A percentile compares a stretch with the other conserved stretches of the same genome.
phyloP scores from a whole-genome alignment of 2,888 invertebrate genomes.

The Dexiosoma caninum region DNA sequence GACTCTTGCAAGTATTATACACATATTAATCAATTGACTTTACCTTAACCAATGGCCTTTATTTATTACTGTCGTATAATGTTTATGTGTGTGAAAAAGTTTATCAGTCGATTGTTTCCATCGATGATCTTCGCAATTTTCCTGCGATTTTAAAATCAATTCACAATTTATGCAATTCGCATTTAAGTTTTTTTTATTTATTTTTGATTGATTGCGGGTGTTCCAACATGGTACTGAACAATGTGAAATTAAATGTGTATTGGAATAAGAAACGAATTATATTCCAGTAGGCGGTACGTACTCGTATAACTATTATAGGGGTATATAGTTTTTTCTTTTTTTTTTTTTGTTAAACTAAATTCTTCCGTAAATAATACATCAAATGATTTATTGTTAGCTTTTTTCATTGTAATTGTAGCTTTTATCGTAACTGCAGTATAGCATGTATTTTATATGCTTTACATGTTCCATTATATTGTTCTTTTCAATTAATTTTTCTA shows the following conservation, averaged over 20 bases:
- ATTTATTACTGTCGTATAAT: no score
- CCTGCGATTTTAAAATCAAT: background rate
- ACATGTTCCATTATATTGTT: slow-evolving; percentile 26
- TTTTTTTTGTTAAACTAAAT: background rate
- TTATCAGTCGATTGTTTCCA: background rate
- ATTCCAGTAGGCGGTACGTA: background rate
- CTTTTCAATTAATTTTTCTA: background rate
- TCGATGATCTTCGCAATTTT: background rate
- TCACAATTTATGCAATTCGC: background rate
- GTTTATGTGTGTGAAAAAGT: no score
- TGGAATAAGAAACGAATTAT: background rate
- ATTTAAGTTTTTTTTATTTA: background rate
- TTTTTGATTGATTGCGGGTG: background rate
- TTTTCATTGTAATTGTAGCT: background rate
- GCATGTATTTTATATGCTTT: slow-evolving; percentile 34
- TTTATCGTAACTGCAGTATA: background rate
- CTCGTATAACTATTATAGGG: no score
- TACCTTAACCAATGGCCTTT: no score
- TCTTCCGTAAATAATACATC: slow-evolving; percentile 20
- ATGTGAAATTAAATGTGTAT: background rate
- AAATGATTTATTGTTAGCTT: slow-evolving; percentile 7
- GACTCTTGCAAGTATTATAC: background rate
- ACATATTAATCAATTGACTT: background rate
- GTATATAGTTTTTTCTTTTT: background rate
- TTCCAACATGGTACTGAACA: background rate